These are phyloP conservation scores for Xestia ashworthii DNA, from an alignment of 2,888 invertebrate genomes.

Conservation along the genomic window DNA sequence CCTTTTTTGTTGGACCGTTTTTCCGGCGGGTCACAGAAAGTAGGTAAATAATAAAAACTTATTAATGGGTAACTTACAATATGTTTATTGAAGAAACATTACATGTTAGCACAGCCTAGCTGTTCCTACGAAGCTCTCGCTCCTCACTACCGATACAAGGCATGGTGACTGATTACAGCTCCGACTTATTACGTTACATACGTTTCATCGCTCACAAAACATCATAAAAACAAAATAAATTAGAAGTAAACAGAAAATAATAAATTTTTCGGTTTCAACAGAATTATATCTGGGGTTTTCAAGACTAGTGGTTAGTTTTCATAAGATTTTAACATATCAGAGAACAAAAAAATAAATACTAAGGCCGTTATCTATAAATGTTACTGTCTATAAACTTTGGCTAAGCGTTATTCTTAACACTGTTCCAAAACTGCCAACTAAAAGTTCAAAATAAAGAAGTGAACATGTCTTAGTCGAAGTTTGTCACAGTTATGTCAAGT, in stretches of 20 bases:
- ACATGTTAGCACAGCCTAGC: conserved; percentile 88
- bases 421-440: no score
- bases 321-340: not conserved
- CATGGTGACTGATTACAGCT: conserved; percentile 76
- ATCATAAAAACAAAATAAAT: not conserved
- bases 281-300: not conserved
- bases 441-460: not conserved
- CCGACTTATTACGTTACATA: conserved; percentile 58
- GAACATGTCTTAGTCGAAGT: not conserved
- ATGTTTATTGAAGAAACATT: conserved; percentile 88
- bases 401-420: not conserved
- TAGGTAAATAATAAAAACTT: conserved; percentile 64
- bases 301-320: not conserved
- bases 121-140: conserved; percentile 83
- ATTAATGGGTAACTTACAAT: conserved; percentile 82
- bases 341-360: no score
- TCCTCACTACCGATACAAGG: conserved; percentile 80
- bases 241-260: not conserved
- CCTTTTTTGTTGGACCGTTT: no score
- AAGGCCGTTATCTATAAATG: not conserved
- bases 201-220: conserved; percentile 42
- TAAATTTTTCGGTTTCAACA: not conserved
- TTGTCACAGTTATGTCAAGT: no score
- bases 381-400: not conserved
- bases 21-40: not conserved